Evolutionary conservation across 2,888 invertebrate species (phyloP), one percentile per base, ranked within the genome.

Genomic region (Doris montereyensis): DNA sequence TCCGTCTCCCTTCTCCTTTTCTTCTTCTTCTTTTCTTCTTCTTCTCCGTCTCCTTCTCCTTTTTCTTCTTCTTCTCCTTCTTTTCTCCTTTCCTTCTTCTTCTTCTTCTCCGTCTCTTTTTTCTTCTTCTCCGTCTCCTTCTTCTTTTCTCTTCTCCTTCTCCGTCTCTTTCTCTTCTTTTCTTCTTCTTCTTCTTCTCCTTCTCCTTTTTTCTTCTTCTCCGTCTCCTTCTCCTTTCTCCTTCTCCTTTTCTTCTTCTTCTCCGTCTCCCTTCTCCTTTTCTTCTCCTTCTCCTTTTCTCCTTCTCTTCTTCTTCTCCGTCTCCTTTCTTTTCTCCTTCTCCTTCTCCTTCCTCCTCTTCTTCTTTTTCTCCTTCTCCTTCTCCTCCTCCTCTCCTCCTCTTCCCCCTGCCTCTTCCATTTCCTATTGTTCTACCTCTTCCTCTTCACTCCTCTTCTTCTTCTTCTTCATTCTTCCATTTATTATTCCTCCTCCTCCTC

Each of bases 121-220:
- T n/a, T n/a, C n/a, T n/a, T n/a, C n/a, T n/a, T n/a, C n/a, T 34
- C 57, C 28, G 28, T 73, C 57, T 57, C 30, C 34, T 34, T 73
- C 73, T 73, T 34, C 34, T 34, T 73, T 28, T 57, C n/a, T n/a
- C n/a, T 3, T 28, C 28, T 57, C 57, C 17, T 34, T 57, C 57
- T 57, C 57, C n/a, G 28, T 57, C 57, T 73, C 73, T 73, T 17
- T 57, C 57, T 57, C 73, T 8, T 28, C 13, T 28, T 21, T 21
- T n/a, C 65, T 62, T 26, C 73, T 5, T 2, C 73, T 34, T 57
- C 73, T 73, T 2, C 21, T 26, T 73, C 57, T n/a, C n/a, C n/a
- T n/a, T n/a, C n/a, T n/a, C n/a, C n/a, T n/a, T n/a, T n/a, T n/a
- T n/a, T n/a, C n/a, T n/a, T n/a, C n/a, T n/a, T n/a, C n/a, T n/a